Base-by-base conservation (phyloP, 2,797 vertebrate genomes). In the Spondyliosoma cantharus region DNA sequence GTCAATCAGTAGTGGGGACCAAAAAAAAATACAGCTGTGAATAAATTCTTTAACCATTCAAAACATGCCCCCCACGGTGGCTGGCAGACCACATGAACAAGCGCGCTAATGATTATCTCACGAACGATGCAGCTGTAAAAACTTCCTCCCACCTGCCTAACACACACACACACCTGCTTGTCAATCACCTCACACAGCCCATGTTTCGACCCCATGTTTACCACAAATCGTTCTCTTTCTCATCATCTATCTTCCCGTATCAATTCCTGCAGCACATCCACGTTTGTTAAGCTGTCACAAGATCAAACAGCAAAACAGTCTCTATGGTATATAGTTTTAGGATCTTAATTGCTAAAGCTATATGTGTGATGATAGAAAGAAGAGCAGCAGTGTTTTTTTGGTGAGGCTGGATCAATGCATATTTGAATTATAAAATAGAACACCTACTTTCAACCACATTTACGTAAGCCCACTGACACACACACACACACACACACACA, bases 81-180 rank as follows among this genome's bases (percentile, higher is more conserved):
- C 61, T 61, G 1, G 45, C 61, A 15, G 70, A 45, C 58, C 25
- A 76, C 63, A 61, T 52, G 48, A 67, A 74, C 63, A 73, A 81
- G 59, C 20, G 62, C 2, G 1, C 61, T 63, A 68, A 82, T 71
- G 50, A 24, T 80, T 77, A 78, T 80, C 64, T 59, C 43, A 20
- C 29, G 53, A 54, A 56, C 2, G 3, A 81, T 70, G 87, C 93
- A 92, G 84, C 91, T 93, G 89, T 86, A 61, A 91, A 91, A 93
- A 93, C 87, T 92, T 65, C 74, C 71, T 50, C 82, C 72, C 85
- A 90, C 81, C 87, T 87, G 76, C 56, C 59, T 53, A 22, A 62
- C 29, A 50, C 53, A 24, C 65, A 45, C 37, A 57, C 50, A 24
- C 76, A 80, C 67, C 81, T 79, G 72, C 67, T 72, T 50, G 57